phyloP scores from a whole-genome alignment of 2,888 invertebrate genomes.

The Rosalia funebris region DNA sequence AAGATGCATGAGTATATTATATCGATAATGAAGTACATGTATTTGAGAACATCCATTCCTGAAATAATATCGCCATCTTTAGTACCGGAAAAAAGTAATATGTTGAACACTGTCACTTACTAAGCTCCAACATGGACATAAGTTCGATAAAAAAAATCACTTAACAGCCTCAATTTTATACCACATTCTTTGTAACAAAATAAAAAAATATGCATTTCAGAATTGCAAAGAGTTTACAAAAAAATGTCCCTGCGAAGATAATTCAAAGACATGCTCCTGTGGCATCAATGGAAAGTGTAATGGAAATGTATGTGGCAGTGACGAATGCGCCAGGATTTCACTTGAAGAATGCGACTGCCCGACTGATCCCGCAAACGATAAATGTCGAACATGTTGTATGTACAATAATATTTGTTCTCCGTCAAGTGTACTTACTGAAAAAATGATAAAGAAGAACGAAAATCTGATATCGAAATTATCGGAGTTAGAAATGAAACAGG shows the following conservation, averaged over 20 bases:
- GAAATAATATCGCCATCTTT: too few relatives aligned
- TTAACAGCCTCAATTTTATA: too few relatives aligned
- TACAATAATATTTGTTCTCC: slow-evolving; percentile 33
- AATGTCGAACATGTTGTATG: slow-evolving; percentile 44
- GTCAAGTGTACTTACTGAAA: slow-evolving; percentile 28
- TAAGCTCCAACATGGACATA: too few relatives aligned
- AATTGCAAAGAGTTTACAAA: slow-evolving; percentile 1
- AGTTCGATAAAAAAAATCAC: too few relatives aligned
- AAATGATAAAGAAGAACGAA: slow-evolving; percentile 21
- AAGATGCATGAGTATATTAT: too few relatives aligned
- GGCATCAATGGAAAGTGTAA: slow-evolving; percentile 66
- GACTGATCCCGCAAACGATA: slow-evolving; percentile 18
- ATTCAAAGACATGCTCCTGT: slow-evolving; percentile 58
- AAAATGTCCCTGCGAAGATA: slow-evolving; percentile 53
- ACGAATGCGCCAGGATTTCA: slow-evolving; percentile 65
- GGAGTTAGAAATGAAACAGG: background rate
- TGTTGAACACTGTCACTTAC: too few relatives aligned
- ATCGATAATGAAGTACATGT: too few relatives aligned
- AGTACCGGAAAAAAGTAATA: too few relatives aligned
- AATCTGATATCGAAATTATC: slow-evolving; percentile 13
- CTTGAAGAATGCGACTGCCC: slow-evolving; percentile 65
- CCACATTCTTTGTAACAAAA: too few relatives aligned
- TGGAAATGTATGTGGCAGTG: slow-evolving; percentile 65
- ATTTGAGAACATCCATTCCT: too few relatives aligned
- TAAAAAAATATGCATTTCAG: too few relatives aligned